phyloP scores from a whole-genome alignment of 2,888 invertebrate species.

The Hypomecis punctinalis region DNA sequence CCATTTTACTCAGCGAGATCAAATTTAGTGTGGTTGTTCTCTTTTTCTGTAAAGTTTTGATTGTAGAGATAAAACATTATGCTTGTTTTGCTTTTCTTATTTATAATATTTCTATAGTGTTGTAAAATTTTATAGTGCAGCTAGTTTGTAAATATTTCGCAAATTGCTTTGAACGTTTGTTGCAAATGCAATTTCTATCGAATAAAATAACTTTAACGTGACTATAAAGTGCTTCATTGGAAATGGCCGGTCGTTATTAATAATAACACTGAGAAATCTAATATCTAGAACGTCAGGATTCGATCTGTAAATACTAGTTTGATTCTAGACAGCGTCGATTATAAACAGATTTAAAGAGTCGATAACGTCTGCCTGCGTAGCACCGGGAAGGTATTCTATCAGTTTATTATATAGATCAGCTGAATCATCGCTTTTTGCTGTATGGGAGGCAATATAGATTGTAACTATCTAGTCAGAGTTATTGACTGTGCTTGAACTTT shows the following conservation, averaged over 20 bases:
- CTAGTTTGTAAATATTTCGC: neutral
- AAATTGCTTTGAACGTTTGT: neutral
- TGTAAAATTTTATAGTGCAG: neutral
- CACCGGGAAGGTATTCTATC: slow-evolving; percentile 17
- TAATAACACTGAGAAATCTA: slow-evolving; percentile 17
- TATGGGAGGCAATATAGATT: slow-evolving; percentile 5
- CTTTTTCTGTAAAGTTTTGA: neutral
- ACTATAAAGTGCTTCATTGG: slow-evolving; percentile 9
- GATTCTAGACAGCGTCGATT: slow-evolving; percentile 40
- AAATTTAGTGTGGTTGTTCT: neutral
- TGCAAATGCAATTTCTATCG: slow-evolving; percentile 1
- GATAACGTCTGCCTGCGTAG: slow-evolving; percentile 38
- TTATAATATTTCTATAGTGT: neutral
- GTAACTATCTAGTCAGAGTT: neutral
- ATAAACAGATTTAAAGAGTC: slow-evolving; percentile 34
- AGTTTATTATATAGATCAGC: slow-evolving; percentile 23
- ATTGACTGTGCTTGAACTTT: neutral
- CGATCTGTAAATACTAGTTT: slow-evolving; percentile 41
- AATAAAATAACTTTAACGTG: slow-evolving; percentile 3
- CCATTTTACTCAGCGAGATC: neutral
- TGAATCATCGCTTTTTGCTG: slow-evolving; percentile 34
- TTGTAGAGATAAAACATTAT: neutral
- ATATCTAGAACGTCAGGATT: slow-evolving; percentile 27
- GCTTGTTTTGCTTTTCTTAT: neutral
- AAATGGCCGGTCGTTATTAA: slow-evolving; percentile 18